These are phyloP conservation scores for Spatulosminthurus flaviceps DNA, from an alignment of 2,888 invertebrate genomes.

Conservation along the genomic window DNA sequence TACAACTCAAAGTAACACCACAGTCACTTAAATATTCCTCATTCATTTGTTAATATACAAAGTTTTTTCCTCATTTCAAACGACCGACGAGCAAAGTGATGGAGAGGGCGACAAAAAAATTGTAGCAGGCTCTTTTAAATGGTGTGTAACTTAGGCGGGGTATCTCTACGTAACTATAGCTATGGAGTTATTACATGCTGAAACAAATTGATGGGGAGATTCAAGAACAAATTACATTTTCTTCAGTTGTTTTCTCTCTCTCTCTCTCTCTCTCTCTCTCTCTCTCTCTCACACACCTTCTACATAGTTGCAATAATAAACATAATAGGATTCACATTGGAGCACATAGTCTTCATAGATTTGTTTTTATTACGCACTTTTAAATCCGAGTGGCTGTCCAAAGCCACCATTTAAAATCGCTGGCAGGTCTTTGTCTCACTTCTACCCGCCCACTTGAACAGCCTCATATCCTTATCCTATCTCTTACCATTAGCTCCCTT, in stretches of 20 bases:
- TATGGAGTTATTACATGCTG: background rate
- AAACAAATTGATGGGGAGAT: background rate
- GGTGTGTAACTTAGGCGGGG: too few species aligned
- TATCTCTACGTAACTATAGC: too few species aligned
- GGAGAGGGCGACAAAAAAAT: too few species aligned
- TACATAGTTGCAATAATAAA: background rate
- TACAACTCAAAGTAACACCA: background rate
- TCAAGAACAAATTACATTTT: slow-evolving; percentile 11
- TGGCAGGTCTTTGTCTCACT: slow-evolving; percentile 27
- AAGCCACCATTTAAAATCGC: background rate
- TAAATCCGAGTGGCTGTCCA: slow-evolving; percentile 1
- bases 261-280: background rate
- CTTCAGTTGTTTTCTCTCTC: background rate
- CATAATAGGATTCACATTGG: background rate
- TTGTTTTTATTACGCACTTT: background rate
- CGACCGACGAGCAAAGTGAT: too few species aligned
- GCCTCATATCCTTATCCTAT: too few species aligned
- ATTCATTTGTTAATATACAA: slow-evolving; percentile 24
- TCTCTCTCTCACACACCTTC: background rate
- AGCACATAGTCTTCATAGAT: background rate
- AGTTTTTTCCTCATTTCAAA: slow-evolving; percentile 20
- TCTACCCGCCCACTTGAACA: slow-evolving; percentile 38
- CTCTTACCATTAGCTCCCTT: too few species aligned
- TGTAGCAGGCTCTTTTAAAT: too few species aligned
- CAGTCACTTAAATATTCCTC: slow-evolving; percentile 12